These are phyloP conservation scores for Molossus alvarezi DNA, from an alignment of 2,797 vertebrate genomes.

Conservation along the genomic window DNA sequence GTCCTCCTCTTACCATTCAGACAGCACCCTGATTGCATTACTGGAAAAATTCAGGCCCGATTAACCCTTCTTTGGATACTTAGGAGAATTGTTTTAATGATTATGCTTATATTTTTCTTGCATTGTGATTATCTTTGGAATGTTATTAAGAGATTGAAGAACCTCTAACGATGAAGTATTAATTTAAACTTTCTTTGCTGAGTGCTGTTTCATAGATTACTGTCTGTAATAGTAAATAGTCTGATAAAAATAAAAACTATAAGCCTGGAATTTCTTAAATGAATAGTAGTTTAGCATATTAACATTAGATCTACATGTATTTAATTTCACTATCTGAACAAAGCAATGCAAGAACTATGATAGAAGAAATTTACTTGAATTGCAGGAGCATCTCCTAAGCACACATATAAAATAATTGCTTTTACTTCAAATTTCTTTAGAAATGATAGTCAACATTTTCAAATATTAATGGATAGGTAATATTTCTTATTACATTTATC, in stretches of 20 bases:
- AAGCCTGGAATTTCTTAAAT: conserved; percentile 14
- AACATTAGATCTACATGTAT: not conserved
- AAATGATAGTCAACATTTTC: not conserved
- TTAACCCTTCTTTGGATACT: not conserved
- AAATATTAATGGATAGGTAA: not conserved
- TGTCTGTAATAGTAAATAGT: not conserved
- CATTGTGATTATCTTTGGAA: conserved; percentile 35
- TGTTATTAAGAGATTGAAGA: not conserved
- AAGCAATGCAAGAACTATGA: not conserved
- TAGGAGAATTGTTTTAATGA: conserved; percentile 8
- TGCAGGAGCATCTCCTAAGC: not conserved
- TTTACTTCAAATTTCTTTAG: conserved; percentile 26
- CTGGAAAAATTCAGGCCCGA: not conserved
- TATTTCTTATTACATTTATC: not conserved
- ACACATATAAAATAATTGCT: conserved; percentile 15
- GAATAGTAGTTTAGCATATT: conserved; percentile 54
- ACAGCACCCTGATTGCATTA: not conserved
- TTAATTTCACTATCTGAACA: conserved; percentile 16
- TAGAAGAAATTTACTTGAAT: not conserved
- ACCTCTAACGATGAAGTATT: not conserved
- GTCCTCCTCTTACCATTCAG: not conserved
- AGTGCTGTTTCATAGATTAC: not conserved
- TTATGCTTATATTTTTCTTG: not conserved
- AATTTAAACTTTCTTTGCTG: conserved; percentile 41
- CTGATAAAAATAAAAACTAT: conserved; percentile 30